Base-by-base conservation (phyloP, 1,140 invertebrate genomes). In the Euborellia annulipes region DNA sequence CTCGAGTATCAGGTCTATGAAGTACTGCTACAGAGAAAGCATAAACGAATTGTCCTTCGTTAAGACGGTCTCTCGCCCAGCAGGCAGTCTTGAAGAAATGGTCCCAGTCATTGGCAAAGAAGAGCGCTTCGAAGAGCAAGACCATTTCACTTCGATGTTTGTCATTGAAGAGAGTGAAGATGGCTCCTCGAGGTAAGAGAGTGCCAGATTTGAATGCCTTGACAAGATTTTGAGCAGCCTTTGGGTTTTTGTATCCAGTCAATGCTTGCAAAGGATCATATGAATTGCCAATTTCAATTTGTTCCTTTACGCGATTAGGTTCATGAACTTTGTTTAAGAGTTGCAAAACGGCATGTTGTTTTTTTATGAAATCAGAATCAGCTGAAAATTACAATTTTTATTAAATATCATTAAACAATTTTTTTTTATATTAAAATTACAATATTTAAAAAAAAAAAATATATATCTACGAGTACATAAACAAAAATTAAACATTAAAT, bases 41-140 rank as follows among this genome's bases (percentile, higher is more conserved):
- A 43, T 77, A 76, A 9, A 70, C 54, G 59, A 76, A 82, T 59
- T 76, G 68, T 34, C 71, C 69, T 21, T 69, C 68, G 62, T 80
- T 81, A 50, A 78, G 62, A 53, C 71, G 58, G 46, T 74, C 64
- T 17, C 76, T 65, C 17, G 73, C 68, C 70, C 73, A 78, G 47
- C 69, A 70, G 2, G 75, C 75, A 11, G 72, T 75, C 48, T 71
- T 71, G 58, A 74, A 71, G 65, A 80, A 79, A 20, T 69, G 70
- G 18, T 72, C 67, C 52, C 70, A 79, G 58, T 75, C 72, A 55
- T 76, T 73, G 30, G 75, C 73, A 51, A 67, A 68, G 63, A 54
- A 73, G 19, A 80, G 59, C 2, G 76, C 54, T 17, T 66, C 61
- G 68, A 74, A 78, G 17, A 77, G 60, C 2, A 61, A 54, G 16